Evolutionary conservation across 2,888 invertebrate genomes (phyloP).

Genomic region (Nomada fucata): DNA sequence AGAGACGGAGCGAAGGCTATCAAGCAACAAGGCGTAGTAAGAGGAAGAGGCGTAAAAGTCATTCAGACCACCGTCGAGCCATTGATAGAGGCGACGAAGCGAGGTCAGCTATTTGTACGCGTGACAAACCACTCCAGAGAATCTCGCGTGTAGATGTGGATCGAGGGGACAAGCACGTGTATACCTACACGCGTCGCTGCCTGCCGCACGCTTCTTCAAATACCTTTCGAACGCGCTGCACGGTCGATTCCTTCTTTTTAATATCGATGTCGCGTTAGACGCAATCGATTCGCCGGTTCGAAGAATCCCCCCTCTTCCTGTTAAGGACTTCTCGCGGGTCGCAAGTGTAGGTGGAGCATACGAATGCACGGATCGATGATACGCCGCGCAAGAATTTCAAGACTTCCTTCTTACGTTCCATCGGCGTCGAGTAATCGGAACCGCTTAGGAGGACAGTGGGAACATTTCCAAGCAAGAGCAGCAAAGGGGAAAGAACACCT

Average conservation of each 20-base stretch:
- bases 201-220: neutral
- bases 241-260: neutral
- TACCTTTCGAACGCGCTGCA: slow-evolving; percentile 4
- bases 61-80: slow-evolving; percentile 79
- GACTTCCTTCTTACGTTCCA: neutral
- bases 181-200: slow-evolving; percentile 5
- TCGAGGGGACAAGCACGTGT: slow-evolving; percentile 49
- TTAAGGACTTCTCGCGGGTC: neutral
- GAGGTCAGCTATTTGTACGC: slow-evolving; percentile 84
- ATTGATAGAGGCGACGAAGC: slow-evolving; percentile 82
- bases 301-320: too few relatives aligned
- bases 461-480: slow-evolving; percentile 52
- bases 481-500: slow-evolving; percentile 66
- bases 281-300: too few relatives aligned
- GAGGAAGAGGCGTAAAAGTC: slow-evolving; percentile 77
- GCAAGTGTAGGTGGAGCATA: slow-evolving; percentile 2
- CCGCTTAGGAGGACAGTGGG: slow-evolving; percentile 30
- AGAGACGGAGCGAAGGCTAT: slow-evolving; percentile 63
- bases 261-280: too few relatives aligned
- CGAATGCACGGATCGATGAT: slow-evolving; percentile 18
- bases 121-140: slow-evolving; percentile 82
- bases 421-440: slow-evolving; percentile 16
- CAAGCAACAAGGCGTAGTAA: slow-evolving; percentile 74
- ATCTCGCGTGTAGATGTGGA: slow-evolving; percentile 72
- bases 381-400: neutral